Evolutionary conservation across 2,113 vertebrate species (phyloP), one percentile per base, ranked within the genome.

Genomic region (Leptobrachium leishanense): DNA sequence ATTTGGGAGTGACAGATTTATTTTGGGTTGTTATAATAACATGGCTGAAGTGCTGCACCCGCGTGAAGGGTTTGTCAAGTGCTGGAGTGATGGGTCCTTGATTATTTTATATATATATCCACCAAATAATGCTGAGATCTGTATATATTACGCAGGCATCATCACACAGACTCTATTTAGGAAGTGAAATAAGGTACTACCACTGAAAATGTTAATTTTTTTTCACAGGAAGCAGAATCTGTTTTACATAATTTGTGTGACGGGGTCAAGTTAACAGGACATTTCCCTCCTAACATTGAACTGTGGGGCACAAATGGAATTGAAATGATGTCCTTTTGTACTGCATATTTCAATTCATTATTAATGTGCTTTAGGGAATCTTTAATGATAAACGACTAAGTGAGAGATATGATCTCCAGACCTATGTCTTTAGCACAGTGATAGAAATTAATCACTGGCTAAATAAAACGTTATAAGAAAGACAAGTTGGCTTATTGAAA

Each of bases 341-440:
- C 78, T 41, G 64, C 78, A 74, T 40, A 74, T 81, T 81, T 68
- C 71, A 68, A 68, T 74, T 62, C 73, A 81, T 74, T 81, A 74
- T 81, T 81, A 81, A 74, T 81, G 54, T 62, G 78, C 78, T 81
- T 72, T 74, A 68, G 78, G 64, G 78, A 81, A 74, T 74, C 78
- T 74, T 74, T 81, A 81, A 81, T 81, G 78, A 74, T 81, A 81
- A 81, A 81, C 74, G 53, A 81, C 78, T 81, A 81, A 74, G 50
- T 74, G 78, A 81, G 62, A 20, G 78, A 81, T 81, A 81, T 81
- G 78, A 81, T 81, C 78, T 74, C 43, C 78, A 81, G 78, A 62
- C 78, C 72, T 68, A 74, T 81, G 72, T 81, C 78, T 81, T 79
- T 74, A 68, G 65, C 78, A 50, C 71, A 74, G 72, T 59, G 41